phyloP scores from a whole-genome alignment of 2,888 invertebrate species.

The Baccha elongata region DNA sequence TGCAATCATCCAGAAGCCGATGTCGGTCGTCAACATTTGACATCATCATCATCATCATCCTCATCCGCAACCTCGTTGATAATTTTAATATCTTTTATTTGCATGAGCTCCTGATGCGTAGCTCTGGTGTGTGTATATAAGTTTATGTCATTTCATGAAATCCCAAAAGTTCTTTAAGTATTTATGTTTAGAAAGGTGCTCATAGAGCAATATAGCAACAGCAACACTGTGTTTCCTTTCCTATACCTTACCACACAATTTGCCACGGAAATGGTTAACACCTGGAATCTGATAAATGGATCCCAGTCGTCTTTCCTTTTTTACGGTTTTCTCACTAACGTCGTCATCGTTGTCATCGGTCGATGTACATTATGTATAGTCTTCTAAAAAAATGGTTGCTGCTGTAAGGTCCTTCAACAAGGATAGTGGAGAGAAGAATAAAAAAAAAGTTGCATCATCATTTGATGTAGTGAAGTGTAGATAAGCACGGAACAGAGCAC shows the following conservation, averaged over 20 bases:
- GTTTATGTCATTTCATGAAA: constrained; percentile 1
- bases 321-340: constrained; percentile 26
- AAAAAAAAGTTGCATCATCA: constrained; percentile 48
- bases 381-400: not conserved
- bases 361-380: too few species aligned
- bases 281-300: constrained; percentile 64
- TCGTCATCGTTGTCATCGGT: too few species aligned
- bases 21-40: constrained; percentile 21
- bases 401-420: not conserved
- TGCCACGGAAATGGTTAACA: constrained; percentile 60
- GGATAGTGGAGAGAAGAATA: constrained; percentile 6
- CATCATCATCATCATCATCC: constrained; percentile 43
- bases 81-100: constrained; percentile 51
- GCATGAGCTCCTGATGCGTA: constrained; percentile 15
- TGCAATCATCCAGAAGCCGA: constrained; percentile 47
- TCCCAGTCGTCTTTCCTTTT: constrained; percentile 32
- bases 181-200: not conserved
- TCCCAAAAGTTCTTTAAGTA: constrained; percentile 11
- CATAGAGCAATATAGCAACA: constrained; percentile 1
- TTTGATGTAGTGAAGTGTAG: constrained; percentile 12
- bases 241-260: constrained; percentile 27
- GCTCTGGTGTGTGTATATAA: not conserved
- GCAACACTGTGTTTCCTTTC: not conserved
- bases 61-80: constrained; percentile 47
- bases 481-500: constrained; percentile 6